Percentiles rank a stretch among this genome's conserved stretches.
Conservation (phyloP, 2,888 invertebrate genomes). For the Villa cingulata region DNA sequence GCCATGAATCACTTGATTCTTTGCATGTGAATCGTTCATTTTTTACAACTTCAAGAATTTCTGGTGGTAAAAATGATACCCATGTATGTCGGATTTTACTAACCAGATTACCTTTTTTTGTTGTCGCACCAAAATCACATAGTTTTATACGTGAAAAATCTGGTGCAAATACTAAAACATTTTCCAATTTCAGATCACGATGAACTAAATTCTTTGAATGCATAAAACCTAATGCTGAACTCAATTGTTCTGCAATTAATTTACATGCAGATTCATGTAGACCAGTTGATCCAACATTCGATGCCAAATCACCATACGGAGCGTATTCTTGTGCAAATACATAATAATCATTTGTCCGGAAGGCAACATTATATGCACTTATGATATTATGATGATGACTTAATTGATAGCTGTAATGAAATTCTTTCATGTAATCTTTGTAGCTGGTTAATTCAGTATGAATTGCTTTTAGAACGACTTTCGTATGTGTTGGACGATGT, state of each 20-base stretch:
- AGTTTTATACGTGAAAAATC: conserved; percentile 55
- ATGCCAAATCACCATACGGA: conserved; percentile 54
- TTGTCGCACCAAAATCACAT: conserved; percentile 60
- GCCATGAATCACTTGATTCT: conserved; percentile 59
- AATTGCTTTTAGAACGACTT: conserved; percentile 55
- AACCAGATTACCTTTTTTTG: conserved; percentile 43
- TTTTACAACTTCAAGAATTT: conserved; percentile 44
- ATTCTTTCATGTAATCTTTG: conserved; percentile 58
- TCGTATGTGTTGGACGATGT: conserved; percentile 44
- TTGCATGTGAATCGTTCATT: conserved; percentile 53
- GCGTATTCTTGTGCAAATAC: conserved; percentile 61
- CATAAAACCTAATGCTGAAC: conserved; percentile 64
- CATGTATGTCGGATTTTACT: conserved; percentile 45
- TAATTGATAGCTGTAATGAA: conserved; percentile 62
- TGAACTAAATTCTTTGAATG: conserved; percentile 65
- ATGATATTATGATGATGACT: conserved; percentile 65
- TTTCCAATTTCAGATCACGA: conserved; percentile 58
- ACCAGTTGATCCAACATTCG: conserved; percentile 47
- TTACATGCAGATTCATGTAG: conserved; percentile 48
- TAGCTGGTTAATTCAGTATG: conserved; percentile 44
- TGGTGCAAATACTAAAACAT: conserved; percentile 56
- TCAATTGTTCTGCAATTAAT: conserved; percentile 49
- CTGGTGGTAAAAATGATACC: conserved; percentile 46
- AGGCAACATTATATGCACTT: conserved; percentile 59
- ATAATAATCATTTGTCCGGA: conserved; percentile 36